Base-by-base conservation (phyloP, 2,113 vertebrate genomes). In the Tragelaphus buxtoni region DNA sequence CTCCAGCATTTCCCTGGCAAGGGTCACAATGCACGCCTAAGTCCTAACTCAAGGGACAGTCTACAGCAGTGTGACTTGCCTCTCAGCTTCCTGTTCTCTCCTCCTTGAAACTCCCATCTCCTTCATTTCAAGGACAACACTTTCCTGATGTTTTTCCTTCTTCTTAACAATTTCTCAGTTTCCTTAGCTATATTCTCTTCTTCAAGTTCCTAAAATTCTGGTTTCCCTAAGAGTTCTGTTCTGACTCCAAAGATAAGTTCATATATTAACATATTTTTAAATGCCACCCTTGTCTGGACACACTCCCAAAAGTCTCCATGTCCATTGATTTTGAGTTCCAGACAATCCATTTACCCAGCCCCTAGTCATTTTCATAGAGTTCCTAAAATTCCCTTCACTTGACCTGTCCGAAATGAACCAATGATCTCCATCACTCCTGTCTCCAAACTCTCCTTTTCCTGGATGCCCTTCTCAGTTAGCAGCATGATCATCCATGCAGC, bases 221-320 rank as follows among this genome's bases (percentile, higher is more conserved):
- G 30, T 58, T 76, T 53, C 61, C 13, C 39, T 9, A 61, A 61
- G 6, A 9, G 28, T 76, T 95, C 60, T 94, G 1, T 7, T 92
- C 17, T 84, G 1, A 45, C 45, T 80, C 16, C 7, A 65, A 84
- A 82, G 20, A 26, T 42, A 63, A 88, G 4, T 84, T 72, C 17
- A 35, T 2, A 4, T 39, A 86, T n/a, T 93, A 47, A 7, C 2
- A 90, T 18, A 65, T 81, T 76, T 80, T 79, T 30, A 86, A 96
- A 51, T 85, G 58, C 9, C 13, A 85, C 1, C 79, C 51, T 83
- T 85, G 17, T 35, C 51, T 80, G 93, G 55, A 88, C 30, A 65
- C 5, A 53, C 4, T 0, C 17, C 72, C n/a, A 0, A 30, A 49
- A 13, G 35, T 79, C 24, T 72, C 49, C 30, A 30, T 6, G 51